Base-by-base conservation (phyloP, 2,797 vertebrate genomes). In the Gallinago nigripennis region DNA sequence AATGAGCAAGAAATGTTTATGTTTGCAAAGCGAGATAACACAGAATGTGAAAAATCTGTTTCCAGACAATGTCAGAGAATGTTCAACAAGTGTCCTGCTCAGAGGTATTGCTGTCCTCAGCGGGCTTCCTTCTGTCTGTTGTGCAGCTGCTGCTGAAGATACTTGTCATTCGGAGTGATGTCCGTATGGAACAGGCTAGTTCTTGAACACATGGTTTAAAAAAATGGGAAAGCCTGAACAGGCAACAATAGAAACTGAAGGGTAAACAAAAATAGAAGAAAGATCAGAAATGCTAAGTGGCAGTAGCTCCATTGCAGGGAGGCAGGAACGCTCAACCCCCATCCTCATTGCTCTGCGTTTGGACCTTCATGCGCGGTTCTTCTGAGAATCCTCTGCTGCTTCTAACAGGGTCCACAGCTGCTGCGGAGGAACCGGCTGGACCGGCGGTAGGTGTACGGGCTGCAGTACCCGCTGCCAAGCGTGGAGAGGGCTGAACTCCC, bases 381-480 rank as follows among this genome's bases (percentile, higher is more conserved):
- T 30, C 15, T 13, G 56, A 45, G 16, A 23, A 12, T 17, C 43
- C 15, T 19, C 6, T 1, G 6, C 23, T 35, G 81, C 7, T 2
- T 21, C 83, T 72, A 95, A 82, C 94, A 94, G 28, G 94, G 90
- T 20, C 95, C 82, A 0, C 92, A 96, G 90, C 53, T 85, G 53
- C 70, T n/a, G 1, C 69, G 86, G n/a, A 86, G 5, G 68, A 92
- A 3, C 10, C 51, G 87, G 51, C 82, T 69, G 91, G 71, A 91
- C 4, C 43, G 87, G 2, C 54, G 91, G 4, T 92, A 87, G 1
- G 50, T 4, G 23, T n/a, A 94, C 0, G 93, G 90, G 46, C 20
- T 35, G 24, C 65, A 92, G 82, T 14, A 54, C 10, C 92, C 21
- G 0, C 60, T 8, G 69, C 77, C 14, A 0, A 92, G 12, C 0